Base-by-base conservation (phyloP, 2,797 vertebrate species). In the Epinephelus awoara region DNA sequence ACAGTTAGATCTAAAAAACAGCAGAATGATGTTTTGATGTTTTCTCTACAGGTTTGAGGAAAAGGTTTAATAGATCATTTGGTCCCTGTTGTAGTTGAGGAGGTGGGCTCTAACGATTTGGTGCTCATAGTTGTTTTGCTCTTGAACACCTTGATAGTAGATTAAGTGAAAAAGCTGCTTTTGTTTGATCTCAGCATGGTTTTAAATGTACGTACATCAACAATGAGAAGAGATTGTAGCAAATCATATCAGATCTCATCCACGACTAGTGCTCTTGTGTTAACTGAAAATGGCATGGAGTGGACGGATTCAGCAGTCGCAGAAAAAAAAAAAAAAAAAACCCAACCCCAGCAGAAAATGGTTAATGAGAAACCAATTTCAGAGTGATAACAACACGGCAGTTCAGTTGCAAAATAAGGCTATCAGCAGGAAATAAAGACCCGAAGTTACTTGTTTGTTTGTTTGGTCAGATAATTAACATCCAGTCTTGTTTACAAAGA, bases 51-150 rank as follows among this genome's bases (percentile, higher is more conserved):
- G 21, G 62, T 58, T 77, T 83, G 18, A 15, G 8, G 29, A 72
- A 82, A 67, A 68, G n/a, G 61, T 80, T 80, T 66, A 71, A 79
- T 69, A 64, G 47, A 58, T 68, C 63, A 54, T 44, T 61, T 61
- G 13, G 25, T 64, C 71, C 56, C 13, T 67, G 34, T 62, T 65
- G 74, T 75, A 44, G 40, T 79, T 75, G n/a, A 68, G 57, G 23
- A 80, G 85, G 77, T 72, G 40, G 51, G 52, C 67, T 80, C 44
- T 15, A 75, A 46, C 3, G 34, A 59, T 72, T 75, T 23, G 40
- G 52, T 46, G 56, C 23, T 81, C 18, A 34, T 57, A 46, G 19
- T 59, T 55, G 15, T 71, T 51, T 57, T 65, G 49, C 23, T 21
- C 14, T 82, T 74, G 12, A 83, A 82, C 64, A 65, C 55, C 72